A percentile compares a stretch with the other conserved stretches of the same genome.
phyloP scores from a whole-genome alignment of 2,888 invertebrate species.

The Agrochola litura region DNA sequence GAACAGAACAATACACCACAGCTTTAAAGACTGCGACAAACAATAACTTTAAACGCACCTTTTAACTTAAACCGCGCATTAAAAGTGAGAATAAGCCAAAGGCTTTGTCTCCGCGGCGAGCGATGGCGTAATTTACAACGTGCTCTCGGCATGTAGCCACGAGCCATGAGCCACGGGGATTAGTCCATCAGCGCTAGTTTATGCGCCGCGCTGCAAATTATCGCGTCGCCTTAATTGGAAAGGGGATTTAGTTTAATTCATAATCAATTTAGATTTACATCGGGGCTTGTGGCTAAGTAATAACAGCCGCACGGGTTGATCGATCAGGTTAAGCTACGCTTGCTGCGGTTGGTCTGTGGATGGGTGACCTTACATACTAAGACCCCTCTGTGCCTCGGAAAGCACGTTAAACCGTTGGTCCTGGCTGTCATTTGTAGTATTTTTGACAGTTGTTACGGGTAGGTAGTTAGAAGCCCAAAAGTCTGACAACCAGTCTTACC shows the following conservation, averaged over 20 bases:
- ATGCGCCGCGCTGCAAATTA: slow-evolving; percentile 80
- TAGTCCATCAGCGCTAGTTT: slow-evolving; percentile 81
- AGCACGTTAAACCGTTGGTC: no score
- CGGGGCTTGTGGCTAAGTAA: no score
- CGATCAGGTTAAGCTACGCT: no score
- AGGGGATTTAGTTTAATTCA: slow-evolving; percentile 76
- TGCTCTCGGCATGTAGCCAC: slow-evolving; percentile 72
- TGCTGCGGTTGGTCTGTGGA: no score
- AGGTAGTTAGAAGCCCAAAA: no score
- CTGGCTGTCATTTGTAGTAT: no score
- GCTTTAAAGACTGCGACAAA: slow-evolving; percentile 38
- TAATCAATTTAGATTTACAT: slow-evolving; percentile 57
- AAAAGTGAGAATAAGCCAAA: slow-evolving; percentile 72
- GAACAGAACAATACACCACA: slow-evolving; percentile 15
- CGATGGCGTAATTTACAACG: slow-evolving; percentile 83
- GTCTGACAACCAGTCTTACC: no score
- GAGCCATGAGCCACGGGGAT: slow-evolving; percentile 73
- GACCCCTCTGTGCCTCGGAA: no score
- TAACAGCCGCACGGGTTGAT: no score
- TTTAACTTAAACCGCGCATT: slow-evolving; percentile 34
- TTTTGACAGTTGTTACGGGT: no score
- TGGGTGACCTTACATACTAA: no score
- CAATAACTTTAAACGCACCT: slow-evolving; percentile 39
- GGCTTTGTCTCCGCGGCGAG: slow-evolving; percentile 78
- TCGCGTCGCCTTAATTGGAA: slow-evolving; percentile 81